These are phyloP conservation scores for Lytechinus pictus DNA, from an alignment of 35 echinoderm and acorn worm genomes.

Conservation along the genomic window DNA sequence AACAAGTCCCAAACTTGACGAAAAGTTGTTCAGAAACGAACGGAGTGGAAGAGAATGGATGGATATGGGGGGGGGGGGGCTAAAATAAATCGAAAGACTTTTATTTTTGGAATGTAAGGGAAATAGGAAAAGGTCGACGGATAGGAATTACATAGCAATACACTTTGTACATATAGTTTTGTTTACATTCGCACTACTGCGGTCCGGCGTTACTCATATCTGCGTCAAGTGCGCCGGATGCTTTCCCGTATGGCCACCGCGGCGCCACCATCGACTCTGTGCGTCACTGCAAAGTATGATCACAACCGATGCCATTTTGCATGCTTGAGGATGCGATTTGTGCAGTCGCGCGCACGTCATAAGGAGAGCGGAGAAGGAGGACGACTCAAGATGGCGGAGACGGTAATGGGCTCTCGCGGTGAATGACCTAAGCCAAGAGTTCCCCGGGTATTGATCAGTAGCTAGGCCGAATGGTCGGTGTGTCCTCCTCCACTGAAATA, in stretches of 20 bases:
- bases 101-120: neutral
- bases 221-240: neutral
- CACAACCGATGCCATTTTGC: neutral
- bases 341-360: neutral
- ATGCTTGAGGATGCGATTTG: neutral
- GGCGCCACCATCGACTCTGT: neutral
- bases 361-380: neutral
- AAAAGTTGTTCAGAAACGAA: too few species aligned
- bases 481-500: neutral
- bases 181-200: neutral
- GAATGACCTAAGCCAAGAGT: neutral
- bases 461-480: neutral
- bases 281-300: neutral
- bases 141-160: neutral
- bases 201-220: neutral
- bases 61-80: too few species aligned
- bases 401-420: neutral
- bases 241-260: neutral
- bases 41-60: too few species aligned
- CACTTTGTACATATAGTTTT: neutral
- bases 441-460: neutral
- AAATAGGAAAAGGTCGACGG: neutral
- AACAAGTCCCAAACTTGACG: neutral
- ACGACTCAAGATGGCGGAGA: neutral
- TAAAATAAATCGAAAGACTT: neutral